Conservation (phyloP, 2,113 vertebrate species). For the Lonchura striata region DNA sequence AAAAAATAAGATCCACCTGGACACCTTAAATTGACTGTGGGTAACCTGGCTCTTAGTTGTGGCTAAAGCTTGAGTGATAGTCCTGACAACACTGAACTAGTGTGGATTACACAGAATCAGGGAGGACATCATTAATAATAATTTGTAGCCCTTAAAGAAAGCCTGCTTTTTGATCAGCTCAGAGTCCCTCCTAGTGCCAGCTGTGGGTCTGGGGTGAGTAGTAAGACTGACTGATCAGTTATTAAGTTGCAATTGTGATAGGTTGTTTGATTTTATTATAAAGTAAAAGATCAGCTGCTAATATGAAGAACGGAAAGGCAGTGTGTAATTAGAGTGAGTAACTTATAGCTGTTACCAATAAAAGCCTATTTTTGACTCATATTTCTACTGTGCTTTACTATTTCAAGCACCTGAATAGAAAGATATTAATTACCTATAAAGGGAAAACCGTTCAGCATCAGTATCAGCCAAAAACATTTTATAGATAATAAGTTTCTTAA, state of each 20-base stretch:
- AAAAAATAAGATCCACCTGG: not conserved
- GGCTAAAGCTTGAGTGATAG: not conserved
- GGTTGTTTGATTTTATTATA: not conserved
- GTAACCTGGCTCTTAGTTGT: not conserved
- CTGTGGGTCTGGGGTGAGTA: not conserved
- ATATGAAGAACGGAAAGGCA: not conserved
- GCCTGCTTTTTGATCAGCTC: not conserved
- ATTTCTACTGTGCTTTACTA: not conserved
- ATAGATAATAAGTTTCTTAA: not conserved
- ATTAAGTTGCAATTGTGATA: not conserved
- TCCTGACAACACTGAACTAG: not conserved
- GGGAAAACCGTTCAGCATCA: not conserved
- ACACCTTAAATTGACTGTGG: not conserved
- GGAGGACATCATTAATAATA: accelerated
- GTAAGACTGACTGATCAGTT: not conserved
- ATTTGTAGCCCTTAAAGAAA: not conserved
- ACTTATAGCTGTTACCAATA: not conserved
- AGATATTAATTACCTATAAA: not conserved
- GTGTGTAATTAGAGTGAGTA: not conserved
- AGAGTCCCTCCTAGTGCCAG: not conserved
- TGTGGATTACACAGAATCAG: not conserved
- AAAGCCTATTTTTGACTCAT: not conserved
- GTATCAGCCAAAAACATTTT: not conserved
- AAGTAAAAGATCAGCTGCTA: not conserved
- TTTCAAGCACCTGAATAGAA: not conserved